These are phyloP conservation scores for Phocoena sinus DNA, from an alignment of 2,113 vertebrate species.

Conservation along the genomic window DNA sequence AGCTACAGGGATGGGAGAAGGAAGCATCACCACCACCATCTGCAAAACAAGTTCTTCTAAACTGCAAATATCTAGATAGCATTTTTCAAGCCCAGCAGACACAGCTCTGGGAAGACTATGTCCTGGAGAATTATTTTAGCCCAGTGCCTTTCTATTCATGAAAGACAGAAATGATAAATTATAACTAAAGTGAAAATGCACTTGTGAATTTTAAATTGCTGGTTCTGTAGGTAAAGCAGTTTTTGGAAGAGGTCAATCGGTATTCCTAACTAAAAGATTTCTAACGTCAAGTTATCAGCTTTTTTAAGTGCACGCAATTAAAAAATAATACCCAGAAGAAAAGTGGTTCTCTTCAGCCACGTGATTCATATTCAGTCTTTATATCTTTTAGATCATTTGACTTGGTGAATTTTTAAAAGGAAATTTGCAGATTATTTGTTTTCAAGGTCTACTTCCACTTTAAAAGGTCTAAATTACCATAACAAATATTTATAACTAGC, in stretches of 20 bases:
- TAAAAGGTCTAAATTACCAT: background rate
- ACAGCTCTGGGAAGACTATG: background rate
- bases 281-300: background rate
- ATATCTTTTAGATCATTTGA: background rate
- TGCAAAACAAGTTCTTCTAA: background rate
- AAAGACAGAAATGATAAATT: background rate
- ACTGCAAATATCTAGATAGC: background rate
- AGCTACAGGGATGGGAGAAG: background rate
- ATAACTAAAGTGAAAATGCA: background rate
- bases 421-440: background rate
- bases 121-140: background rate
- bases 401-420: background rate
- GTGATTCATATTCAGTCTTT: background rate
- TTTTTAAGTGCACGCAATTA: background rate
- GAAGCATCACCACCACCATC: background rate
- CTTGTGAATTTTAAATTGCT: background rate
- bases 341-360: background rate
- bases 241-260: background rate
- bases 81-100: background rate
- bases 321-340: background rate
- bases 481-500: background rate
- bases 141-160: background rate
- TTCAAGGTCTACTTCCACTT: background rate
- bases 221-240: background rate
- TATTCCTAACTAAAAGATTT: background rate